A percentile compares a stretch with the other conserved stretches of the same genome.
Evolutionary conservation across 2,888 invertebrate genomes (phyloP).

Genomic region (Erynnis tages): DNA sequence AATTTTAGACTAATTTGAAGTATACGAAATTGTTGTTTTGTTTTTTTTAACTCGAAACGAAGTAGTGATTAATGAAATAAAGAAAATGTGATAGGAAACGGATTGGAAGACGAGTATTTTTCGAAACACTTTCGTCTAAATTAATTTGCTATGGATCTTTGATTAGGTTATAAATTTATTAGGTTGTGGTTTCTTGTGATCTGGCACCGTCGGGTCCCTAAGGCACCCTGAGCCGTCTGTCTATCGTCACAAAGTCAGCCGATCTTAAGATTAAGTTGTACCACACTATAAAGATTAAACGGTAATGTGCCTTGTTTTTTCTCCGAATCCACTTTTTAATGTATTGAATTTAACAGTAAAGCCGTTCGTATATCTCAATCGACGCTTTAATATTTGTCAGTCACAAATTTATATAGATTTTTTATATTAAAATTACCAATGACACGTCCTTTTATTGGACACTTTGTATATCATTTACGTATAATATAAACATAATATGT

Average conservation of each 20-base stretch:
- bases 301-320: no score
- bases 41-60: slow-evolving; percentile 46
- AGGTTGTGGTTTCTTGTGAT: slow-evolving; percentile 72
- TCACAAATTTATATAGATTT: no score
- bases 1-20: slow-evolving; percentile 66
- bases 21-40: slow-evolving; percentile 74
- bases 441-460: no score
- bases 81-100: slow-evolving; percentile 70
- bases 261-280: slow-evolving; percentile 66
- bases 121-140: slow-evolving; percentile 64
- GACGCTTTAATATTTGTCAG: no score
- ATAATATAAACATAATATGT: no score
- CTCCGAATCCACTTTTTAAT: no score
- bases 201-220: slow-evolving; percentile 41
- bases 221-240: slow-evolving; percentile 38
- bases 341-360: no score
- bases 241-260: slow-evolving; percentile 69
- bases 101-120: slow-evolving; percentile 52
- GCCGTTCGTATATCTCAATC: no score
- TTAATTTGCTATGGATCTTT: slow-evolving; percentile 53
- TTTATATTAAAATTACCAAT: no score
- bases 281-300: no score
- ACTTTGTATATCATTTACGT: no score
- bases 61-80: slow-evolving; percentile 50
- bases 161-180: slow-evolving; percentile 54